Conservation (phyloP, 2,888 invertebrate genomes). For the Phyllotreta striolata region DNA sequence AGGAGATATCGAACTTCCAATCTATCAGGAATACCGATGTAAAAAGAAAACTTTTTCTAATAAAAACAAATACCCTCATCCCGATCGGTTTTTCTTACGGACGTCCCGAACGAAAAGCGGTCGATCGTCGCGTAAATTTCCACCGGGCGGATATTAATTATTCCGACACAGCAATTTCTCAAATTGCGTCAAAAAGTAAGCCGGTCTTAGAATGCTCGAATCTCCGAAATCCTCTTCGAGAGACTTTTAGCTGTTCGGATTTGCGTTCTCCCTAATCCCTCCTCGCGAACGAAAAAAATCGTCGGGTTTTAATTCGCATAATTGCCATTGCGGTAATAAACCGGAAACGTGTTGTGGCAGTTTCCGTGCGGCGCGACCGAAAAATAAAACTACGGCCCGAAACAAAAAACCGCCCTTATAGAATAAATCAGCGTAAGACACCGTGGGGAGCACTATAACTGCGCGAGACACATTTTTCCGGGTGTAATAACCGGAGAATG, state of each 20-base stretch:
- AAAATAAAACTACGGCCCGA: neutral
- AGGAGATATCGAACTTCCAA: neutral
- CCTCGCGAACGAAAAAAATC: no score
- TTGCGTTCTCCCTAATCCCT: no score
- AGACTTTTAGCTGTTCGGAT: no score
- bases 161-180: no score
- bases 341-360: no score
- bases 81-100: neutral
- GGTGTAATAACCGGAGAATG: conserved; percentile 18
- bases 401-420: neutral
- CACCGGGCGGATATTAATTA: neutral
- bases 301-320: no score
- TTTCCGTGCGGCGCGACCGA: neutral
- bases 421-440: conserved; percentile 24
- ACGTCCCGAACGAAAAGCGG: neutral
- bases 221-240: no score
- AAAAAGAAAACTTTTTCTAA: conserved; percentile 2
- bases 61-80: conserved; percentile 8
- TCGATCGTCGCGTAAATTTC: neutral
- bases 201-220: no score
- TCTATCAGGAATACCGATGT: conserved; percentile 9
- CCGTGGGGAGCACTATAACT: conserved; percentile 21
- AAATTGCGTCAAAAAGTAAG: no score
- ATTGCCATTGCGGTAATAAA: no score
- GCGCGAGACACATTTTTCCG: conserved; percentile 23